Base-by-base conservation (phyloP, 2,888 invertebrate species). In the Tachina grossa region DNA sequence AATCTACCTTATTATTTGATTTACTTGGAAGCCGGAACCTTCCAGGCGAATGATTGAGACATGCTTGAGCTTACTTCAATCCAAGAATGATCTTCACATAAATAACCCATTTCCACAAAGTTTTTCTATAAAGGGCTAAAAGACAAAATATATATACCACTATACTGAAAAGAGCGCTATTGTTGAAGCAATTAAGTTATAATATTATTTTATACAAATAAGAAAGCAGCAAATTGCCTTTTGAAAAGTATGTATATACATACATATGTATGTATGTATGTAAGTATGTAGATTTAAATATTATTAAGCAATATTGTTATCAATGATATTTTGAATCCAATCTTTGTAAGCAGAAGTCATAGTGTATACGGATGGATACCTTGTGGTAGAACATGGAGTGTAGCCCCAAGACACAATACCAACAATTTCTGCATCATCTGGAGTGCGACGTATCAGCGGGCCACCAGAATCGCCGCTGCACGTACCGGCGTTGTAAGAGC, bases 351-450 rank as follows among this genome's bases (percentile, higher is more conserved):
- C 87, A 0, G 90, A 89, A 0, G 91, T 90, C 9, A 87, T 87
- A 1, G 93, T 93, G 88, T 92, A 94, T 1, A 93, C 93, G 0
- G 93, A 93, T 1, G 93, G 94, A 43, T 90, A 88, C n/a, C 87
- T 89, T 16, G 88, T 88, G 47, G 65, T 85, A 13, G 92, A 91
- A 78, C 94, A 94, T 9, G 93, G 93, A 10, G 91, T 91, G 51
- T 90, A 89, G 19, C 93, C 94, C 94, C 94, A 94, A 41, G 94
- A 94, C 13, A 94, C 93, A 76, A 94, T 89, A 78, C 94, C 94
- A 43, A 93, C 87, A 81, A 85, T 88, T 45, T 89, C 83, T 39
- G 19, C 63, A 19, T 31, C 71, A 1, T 83, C 85, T 11, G 65
- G 0, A 5, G 76, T 86, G 19, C 63, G 49, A 55, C 53, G 84